Conservation (phyloP, 1,140 invertebrate genomes). For the Eciton burchellii region DNA sequence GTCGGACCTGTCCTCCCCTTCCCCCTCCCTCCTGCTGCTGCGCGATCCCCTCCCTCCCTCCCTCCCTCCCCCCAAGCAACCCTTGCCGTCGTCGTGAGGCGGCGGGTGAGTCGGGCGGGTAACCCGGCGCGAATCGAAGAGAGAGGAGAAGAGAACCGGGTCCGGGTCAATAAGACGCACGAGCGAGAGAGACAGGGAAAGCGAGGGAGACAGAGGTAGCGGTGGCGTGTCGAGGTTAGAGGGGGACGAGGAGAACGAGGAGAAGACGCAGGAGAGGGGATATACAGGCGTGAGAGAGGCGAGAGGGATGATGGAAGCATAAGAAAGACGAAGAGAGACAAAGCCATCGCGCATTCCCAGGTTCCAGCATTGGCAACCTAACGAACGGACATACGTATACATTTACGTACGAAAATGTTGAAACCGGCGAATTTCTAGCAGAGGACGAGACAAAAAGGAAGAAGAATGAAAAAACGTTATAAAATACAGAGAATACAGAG, state of each 20-base stretch:
- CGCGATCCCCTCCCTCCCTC: slow-evolving; percentile 34
- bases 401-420: slow-evolving; percentile 63
- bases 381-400: slow-evolving; percentile 75
- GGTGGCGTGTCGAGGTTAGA: slow-evolving; percentile 45
- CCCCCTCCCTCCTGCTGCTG: slow-evolving; percentile 18
- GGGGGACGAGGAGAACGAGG: slow-evolving; percentile 84
- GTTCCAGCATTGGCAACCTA: slow-evolving; percentile 81
- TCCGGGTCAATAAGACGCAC: slow-evolving; percentile 86
- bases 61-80: slow-evolving; percentile 21
- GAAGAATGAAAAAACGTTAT: background rate
- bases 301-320: slow-evolving; percentile 14
- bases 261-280: slow-evolving; percentile 73
- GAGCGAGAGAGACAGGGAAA: slow-evolving; percentile 75
- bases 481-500: background rate
- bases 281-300: slow-evolving; percentile 67
- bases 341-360: slow-evolving; percentile 84
- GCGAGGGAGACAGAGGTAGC: slow-evolving; percentile 73
- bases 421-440: slow-evolving; percentile 47
- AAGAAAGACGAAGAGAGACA: slow-evolving; percentile 76
- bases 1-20: slow-evolving; percentile 69
- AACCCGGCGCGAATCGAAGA: slow-evolving; percentile 82
- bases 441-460: slow-evolving; percentile 31
- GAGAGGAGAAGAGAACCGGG: slow-evolving; percentile 83
- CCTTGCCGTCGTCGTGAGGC: slow-evolving; percentile 66
- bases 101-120: slow-evolving; percentile 75